Evolutionary conservation across 2,888 invertebrate species (phyloP).

Genomic region (Doris montereyensis): DNA sequence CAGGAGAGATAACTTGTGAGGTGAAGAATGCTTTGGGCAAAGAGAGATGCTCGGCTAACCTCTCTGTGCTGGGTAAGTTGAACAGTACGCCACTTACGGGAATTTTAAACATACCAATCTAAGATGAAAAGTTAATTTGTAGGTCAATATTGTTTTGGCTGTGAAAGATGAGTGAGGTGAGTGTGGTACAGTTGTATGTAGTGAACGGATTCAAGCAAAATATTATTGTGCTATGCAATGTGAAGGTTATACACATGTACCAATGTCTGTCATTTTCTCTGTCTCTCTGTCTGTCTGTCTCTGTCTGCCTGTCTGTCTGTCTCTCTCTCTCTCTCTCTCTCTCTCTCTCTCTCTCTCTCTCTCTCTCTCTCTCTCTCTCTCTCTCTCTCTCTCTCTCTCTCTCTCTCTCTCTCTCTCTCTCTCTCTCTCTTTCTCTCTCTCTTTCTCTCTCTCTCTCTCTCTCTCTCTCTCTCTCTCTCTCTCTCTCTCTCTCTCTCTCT

Average conservation of each 20-base stretch:
- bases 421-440: not conserved
- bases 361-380: not conserved
- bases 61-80: slow-evolving; percentile 86
- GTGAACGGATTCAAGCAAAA: too few species aligned
- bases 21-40: slow-evolving; percentile 93
- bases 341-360: slow-evolving; percentile 4
- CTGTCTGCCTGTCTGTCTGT: too few species aligned
- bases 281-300: not conserved
- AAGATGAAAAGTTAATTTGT: too few species aligned
- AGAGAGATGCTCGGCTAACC: slow-evolving; percentile 87
- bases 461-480: not conserved
- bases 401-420: not conserved
- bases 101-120: too few species aligned
- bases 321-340: not conserved
- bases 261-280: not conserved
- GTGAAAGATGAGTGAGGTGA: too few species aligned
- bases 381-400: not conserved
- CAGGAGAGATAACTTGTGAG: slow-evolving; percentile 96
- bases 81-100: too few species aligned
- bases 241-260: too few species aligned
- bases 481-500: slow-evolving; percentile 13
- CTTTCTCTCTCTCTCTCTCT: not conserved
- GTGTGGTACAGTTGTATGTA: too few species aligned
- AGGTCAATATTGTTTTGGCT: too few species aligned
- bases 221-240: too few species aligned